Percentiles rank a stretch among this genome's conserved stretches.
Conservation (phyloP, 2,113 vertebrate genomes). For the Pelvicachromis taeniatus region DNA sequence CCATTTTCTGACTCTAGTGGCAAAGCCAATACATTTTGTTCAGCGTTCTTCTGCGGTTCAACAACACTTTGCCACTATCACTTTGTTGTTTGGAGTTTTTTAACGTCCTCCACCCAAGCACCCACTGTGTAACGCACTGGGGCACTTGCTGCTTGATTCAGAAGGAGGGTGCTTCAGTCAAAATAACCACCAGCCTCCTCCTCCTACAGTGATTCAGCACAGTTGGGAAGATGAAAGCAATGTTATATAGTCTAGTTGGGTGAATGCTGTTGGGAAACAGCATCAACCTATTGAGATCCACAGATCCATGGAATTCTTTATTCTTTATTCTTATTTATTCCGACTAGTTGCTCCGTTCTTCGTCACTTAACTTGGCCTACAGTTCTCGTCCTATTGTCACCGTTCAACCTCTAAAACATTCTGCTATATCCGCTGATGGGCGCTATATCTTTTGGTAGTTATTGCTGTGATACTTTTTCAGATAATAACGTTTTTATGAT, state of each 20-base stretch:
- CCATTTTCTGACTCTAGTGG: neutral
- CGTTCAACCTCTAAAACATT: too few species aligned
- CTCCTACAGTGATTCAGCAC: conserved; percentile 12
- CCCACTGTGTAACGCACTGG: neutral
- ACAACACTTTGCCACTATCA: conserved; percentile 6
- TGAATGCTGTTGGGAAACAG: too few species aligned
- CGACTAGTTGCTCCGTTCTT: too few species aligned
- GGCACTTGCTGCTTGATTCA: conserved; percentile 23
- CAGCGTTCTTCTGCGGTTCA: neutral
- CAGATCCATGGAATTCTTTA: too few species aligned
- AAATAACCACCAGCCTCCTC: conserved; percentile 23
- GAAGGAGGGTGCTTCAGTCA: conserved; percentile 30
- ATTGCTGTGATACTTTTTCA: too few species aligned
- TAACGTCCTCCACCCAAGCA: conserved; percentile 16
- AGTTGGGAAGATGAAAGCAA: neutral
- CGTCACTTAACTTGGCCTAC: too few species aligned
- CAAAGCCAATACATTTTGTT: neutral
- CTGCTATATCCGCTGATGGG: too few species aligned
- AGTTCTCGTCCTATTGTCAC: too few species aligned
- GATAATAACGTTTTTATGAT: too few species aligned
- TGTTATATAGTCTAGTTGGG: neutral
- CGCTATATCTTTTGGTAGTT: too few species aligned
- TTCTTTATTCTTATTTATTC: too few species aligned
- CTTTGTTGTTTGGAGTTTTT: conserved; percentile 25
- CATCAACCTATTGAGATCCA: too few species aligned